These are phyloP conservation scores for Heteromyza rotundicornis DNA, from an alignment of 2,888 invertebrate genomes.

Conservation along the genomic window DNA sequence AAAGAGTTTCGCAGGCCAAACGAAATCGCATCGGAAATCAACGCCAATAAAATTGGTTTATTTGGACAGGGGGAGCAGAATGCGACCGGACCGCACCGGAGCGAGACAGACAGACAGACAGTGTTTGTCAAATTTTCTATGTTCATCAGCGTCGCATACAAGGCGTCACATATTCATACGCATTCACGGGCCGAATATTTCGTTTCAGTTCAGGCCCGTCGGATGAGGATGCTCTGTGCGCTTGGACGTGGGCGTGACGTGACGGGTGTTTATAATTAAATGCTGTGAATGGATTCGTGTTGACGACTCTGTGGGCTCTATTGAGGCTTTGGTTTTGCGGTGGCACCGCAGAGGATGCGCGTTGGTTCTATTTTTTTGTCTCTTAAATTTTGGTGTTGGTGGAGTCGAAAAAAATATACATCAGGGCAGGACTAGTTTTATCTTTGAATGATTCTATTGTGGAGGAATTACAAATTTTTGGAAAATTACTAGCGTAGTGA, in stretches of 20 bases:
- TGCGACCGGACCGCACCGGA: not conserved
- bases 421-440: too few relatives aligned
- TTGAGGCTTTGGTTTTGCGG: conserved; percentile 57
- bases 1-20: conserved; percentile 11
- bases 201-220: conserved; percentile 1
- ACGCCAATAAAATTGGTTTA: conserved; percentile 23
- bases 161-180: conserved; percentile 22
- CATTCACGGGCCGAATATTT: conserved; percentile 27
- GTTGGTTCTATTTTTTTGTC: too few relatives aligned
- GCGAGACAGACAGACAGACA: not conserved
- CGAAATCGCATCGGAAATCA: conserved; percentile 13
- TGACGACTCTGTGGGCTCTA: conserved; percentile 43
- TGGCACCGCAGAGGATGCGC: conserved; percentile 45
- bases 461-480: too few relatives aligned
- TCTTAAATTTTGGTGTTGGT: too few relatives aligned
- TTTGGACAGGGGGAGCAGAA: conserved; percentile 12
- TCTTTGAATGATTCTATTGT: too few relatives aligned
- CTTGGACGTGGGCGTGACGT: not conserved
- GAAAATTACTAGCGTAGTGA: too few relatives aligned
- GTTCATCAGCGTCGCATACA: too few relatives aligned
- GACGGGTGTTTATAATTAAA: conserved; percentile 25
- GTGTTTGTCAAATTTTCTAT: conserved; percentile 14
- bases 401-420: too few relatives aligned
- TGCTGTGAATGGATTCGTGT: conserved; percentile 31
- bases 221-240: conserved; percentile 19